These are phyloP conservation scores for Microvelia longipes DNA, from an alignment of 1,140 invertebrate species.

Conservation along the genomic window DNA sequence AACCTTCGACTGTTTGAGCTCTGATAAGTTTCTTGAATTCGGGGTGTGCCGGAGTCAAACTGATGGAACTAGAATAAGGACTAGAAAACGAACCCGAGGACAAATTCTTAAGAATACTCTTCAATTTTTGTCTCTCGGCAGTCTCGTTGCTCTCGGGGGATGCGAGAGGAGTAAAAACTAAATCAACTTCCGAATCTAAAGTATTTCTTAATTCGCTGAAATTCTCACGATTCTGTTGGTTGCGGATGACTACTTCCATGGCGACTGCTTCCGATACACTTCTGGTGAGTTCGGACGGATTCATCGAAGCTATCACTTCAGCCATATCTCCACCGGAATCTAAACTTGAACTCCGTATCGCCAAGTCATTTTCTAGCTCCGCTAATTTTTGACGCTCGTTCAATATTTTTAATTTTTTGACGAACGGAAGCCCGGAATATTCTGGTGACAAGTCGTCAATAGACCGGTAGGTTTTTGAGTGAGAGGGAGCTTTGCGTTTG, in stretches of 20 bases:
- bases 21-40: conserved; percentile 40
- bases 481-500: conserved; percentile 9
- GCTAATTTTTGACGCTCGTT: conserved; percentile 74
- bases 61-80: conserved; percentile 22
- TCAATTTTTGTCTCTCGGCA: conserved; percentile 57
- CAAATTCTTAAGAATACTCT: conserved; percentile 69
- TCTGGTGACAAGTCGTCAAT: conserved; percentile 76
- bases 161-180: conserved; percentile 13
- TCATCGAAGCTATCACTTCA: conserved; percentile 28
- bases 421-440: conserved; percentile 69
- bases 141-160: conserved; percentile 69
- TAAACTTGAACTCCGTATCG: conserved; percentile 57
- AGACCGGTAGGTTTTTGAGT: conserved; percentile 41
- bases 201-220: neutral
- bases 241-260: conserved; percentile 27
- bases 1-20: conserved; percentile 68
- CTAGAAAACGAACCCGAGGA: conserved; percentile 36
- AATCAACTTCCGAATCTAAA: neutral
- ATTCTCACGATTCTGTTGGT: conserved; percentile 11
- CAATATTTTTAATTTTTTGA: conserved; percentile 72
- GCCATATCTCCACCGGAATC: conserved; percentile 50
- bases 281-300: conserved; percentile 33
- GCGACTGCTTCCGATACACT: conserved; percentile 44
- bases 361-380: conserved; percentile 55
- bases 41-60: conserved; percentile 29